Base-by-base conservation (phyloP, 2,797 vertebrate genomes). In the Diglossa cyanea region DNA sequence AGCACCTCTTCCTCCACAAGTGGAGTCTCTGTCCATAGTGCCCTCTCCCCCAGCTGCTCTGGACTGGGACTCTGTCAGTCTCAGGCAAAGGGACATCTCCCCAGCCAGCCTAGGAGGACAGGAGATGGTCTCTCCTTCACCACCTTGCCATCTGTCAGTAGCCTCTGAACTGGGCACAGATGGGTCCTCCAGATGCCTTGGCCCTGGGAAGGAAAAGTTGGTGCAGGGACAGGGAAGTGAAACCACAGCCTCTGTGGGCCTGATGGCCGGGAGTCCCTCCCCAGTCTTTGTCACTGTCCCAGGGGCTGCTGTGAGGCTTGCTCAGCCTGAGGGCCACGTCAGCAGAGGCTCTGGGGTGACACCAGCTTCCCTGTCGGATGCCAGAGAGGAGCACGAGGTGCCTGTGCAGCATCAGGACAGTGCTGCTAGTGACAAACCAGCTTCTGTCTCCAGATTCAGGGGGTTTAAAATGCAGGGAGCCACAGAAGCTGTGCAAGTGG, bases 291-390 rank as follows among this genome's bases (percentile, higher is more conserved):
- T 47, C 31, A 53, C 44, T 5, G 18, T 26, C 20, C 40, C 68
- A 51, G 39, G 28, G 37, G 33, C 50, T 25, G 19, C 4, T 28
- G 21, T 31, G 48, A 17, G 9, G 30, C n/a, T 71, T 57, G 23
- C 60, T 85, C 0, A 0, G 48, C 26, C 48, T 6, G 13, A 85
- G 44, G 37, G 16, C 47, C 21, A 5, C 0, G 4, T 4, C 13
- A 71, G 48, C 18, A 58, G 47, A 30, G 74, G 71, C 60, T 60
- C 57, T 80, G 86, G 28, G 13, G 19, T 54, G 45, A 7, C 39
- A 40, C 1, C 63, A 88, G 9, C 55, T 63, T 58, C 31, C 11
- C 40, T 48, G 33, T 7, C 25, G 10, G 48, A 30, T 15, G n/a
- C 9, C 33, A 68, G 39, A 40, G 42, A 33, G 18, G 53, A 71